Conservation (phyloP, 2,113 vertebrate genomes). For the Nannobrachium achirus region DNA sequence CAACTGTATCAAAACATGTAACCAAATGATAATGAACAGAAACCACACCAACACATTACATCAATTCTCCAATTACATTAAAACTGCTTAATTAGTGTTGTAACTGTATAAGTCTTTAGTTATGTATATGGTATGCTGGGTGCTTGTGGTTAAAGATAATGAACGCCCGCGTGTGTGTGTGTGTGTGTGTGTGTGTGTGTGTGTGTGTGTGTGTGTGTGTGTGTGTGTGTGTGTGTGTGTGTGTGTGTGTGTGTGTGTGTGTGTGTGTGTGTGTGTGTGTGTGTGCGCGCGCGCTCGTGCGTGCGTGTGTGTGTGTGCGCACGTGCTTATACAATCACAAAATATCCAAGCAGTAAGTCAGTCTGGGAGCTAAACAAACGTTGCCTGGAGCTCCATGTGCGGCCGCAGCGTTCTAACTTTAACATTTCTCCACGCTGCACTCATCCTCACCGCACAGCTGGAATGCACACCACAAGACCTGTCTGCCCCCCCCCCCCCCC, state of each 20-base stretch:
- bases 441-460: slow-evolving; percentile 57
- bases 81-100: slow-evolving; percentile 20
- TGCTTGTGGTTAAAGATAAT: slow-evolving; percentile 24
- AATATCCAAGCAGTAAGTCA: slow-evolving; percentile 62
- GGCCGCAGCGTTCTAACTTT: slow-evolving; percentile 56
- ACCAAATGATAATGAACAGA: slow-evolving; percentile 26
- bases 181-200: too few species aligned
- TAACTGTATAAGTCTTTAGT: slow-evolving; percentile 33
- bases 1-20: background rate
- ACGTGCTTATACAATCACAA: slow-evolving; percentile 26
- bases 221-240: too few species aligned
- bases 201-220: too few species aligned
- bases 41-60: background rate
- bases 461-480: too few species aligned
- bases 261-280: background rate
- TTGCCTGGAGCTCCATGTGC: slow-evolving; percentile 68
- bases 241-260: background rate
- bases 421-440: slow-evolving; percentile 63
- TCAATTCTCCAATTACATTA: slow-evolving; percentile 23
- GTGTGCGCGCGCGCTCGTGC: background rate
- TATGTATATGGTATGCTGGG: background rate
- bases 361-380: slow-evolving; percentile 58
- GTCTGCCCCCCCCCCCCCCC: too few species aligned
- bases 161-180: too few species aligned
- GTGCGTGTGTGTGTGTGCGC: slow-evolving; percentile 17